A percentile compares a stretch with the other conserved stretches of the same genome.
These are phyloP conservation scores for Clarias platycephalus DNA, from an alignment of 2,797 vertebrate species.

Conservation along the genomic window DNA sequence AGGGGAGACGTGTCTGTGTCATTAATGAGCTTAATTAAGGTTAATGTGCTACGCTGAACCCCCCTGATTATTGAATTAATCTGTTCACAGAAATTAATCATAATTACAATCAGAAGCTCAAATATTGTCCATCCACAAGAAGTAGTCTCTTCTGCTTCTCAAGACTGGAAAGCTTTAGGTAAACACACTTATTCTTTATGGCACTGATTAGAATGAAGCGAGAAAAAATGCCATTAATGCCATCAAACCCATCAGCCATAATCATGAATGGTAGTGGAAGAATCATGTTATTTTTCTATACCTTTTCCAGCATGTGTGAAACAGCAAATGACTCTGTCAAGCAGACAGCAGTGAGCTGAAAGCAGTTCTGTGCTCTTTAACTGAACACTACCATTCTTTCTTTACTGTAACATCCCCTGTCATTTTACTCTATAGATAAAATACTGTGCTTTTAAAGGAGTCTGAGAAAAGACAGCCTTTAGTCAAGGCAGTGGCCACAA, in stretches of 20 bases:
- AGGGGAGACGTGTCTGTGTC: slow-evolving; percentile 46
- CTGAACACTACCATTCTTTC: slow-evolving; percentile 21
- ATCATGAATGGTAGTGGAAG: background rate
- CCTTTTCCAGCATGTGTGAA: slow-evolving; percentile 13
- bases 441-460: slow-evolving; percentile 71
- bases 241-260: background rate
- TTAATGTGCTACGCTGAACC: slow-evolving; percentile 85
- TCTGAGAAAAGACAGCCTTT: slow-evolving; percentile 74
- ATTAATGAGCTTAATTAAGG: slow-evolving; percentile 92
- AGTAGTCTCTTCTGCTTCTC: slow-evolving; percentile 29
- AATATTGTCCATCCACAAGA: slow-evolving; percentile 65
- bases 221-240: background rate
- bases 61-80: slow-evolving; percentile 94
- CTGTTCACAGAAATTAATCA: slow-evolving; percentile 86
- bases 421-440: slow-evolving; percentile 71
- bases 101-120: slow-evolving; percentile 90
- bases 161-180: slow-evolving; percentile 9
- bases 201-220: slow-evolving; percentile 5
- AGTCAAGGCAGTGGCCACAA: slow-evolving; percentile 73
- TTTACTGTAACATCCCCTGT: slow-evolving; percentile 58
- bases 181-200: slow-evolving; percentile 16
- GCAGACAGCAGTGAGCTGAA: slow-evolving; percentile 22
- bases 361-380: slow-evolving; percentile 11
- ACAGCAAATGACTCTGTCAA: slow-evolving; percentile 31
- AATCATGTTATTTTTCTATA: slow-evolving; percentile 9